Percentiles rank a stretch among this genome's conserved stretches.
Conservation (phyloP, 2,797 vertebrate genomes). For the Anableps anableps region DNA sequence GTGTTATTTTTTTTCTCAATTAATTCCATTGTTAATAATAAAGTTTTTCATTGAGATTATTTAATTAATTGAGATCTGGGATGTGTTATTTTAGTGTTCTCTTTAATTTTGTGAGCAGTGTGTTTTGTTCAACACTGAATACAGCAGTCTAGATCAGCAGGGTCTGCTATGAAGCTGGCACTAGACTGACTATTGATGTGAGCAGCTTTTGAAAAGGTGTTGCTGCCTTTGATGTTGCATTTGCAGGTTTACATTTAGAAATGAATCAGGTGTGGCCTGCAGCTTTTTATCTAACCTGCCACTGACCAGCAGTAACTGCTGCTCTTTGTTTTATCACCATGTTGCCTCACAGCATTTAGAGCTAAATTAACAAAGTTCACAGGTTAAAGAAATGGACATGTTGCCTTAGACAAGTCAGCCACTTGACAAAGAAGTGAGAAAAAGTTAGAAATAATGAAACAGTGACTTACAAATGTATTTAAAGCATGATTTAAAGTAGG, state of each 20-base stretch:
- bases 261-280: background rate
- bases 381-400: background rate
- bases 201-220: background rate
- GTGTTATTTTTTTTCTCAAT: too few species aligned
- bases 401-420: background rate
- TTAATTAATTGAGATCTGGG: too few species aligned
- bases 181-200: background rate
- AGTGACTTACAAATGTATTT: background rate
- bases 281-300: conserved; percentile 1
- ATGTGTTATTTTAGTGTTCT: too few species aligned
- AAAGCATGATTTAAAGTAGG: too few species aligned
- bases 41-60: too few species aligned
- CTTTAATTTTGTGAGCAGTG: too few species aligned
- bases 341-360: background rate
- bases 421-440: background rate
- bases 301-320: background rate
- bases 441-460: background rate
- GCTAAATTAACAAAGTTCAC: background rate
- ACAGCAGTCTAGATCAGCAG: background rate
- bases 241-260: background rate
- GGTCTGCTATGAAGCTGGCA: background rate
- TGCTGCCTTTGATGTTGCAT: background rate
- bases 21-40: too few species aligned
- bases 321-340: background rate
- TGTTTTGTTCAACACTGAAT: background rate